Percentiles rank a stretch among this genome's conserved stretches.
Evolutionary conservation across 2,888 invertebrate genomes (phyloP).

Genomic region (Hirtodrosophila cameraria): DNA sequence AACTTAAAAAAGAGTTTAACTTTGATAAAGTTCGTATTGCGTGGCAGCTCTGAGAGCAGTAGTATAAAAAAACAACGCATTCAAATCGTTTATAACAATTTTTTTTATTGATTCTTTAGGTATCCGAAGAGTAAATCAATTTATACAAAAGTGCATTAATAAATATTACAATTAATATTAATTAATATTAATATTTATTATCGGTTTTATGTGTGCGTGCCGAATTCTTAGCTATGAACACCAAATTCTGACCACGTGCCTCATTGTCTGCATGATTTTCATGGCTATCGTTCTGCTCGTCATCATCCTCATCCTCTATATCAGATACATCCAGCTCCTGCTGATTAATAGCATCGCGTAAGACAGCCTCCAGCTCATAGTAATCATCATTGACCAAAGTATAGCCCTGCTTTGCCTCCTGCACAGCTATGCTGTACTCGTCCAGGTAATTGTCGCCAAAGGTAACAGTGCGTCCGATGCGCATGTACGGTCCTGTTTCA

Average conservation of each 20-base stretch:
- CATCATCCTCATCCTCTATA: conserved; percentile 34
- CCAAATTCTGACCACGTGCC: conserved; percentile 60
- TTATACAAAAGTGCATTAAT: too few species aligned
- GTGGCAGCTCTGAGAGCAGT: too few species aligned
- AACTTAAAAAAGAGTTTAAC: too few species aligned
- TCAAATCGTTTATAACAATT: too few species aligned
- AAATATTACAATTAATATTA: too few species aligned
- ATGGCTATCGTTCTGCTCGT: conserved; percentile 24
- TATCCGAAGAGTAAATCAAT: too few species aligned
- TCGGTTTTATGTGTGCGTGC: conserved; percentile 11
- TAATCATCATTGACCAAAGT: conserved; percentile 80
- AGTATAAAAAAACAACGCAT: too few species aligned
- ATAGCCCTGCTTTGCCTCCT: conserved; percentile 73
- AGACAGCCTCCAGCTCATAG: conserved; percentile 70
- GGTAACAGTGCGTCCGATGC: conserved; percentile 73
- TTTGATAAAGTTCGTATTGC: too few species aligned
- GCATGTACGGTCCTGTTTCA: conserved; percentile 82
- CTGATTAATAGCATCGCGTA: conserved; percentile 31
- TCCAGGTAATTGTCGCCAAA: conserved; percentile 81
- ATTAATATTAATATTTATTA: neutral
- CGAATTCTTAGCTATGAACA: conserved; percentile 67
- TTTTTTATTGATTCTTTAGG: too few species aligned
- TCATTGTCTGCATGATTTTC: conserved; percentile 39
- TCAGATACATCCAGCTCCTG: conserved; percentile 10
- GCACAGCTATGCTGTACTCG: conserved; percentile 79